These are phyloP conservation scores for Rynchops niger DNA, from an alignment of 2,113 vertebrate genomes.

Conservation along the genomic window DNA sequence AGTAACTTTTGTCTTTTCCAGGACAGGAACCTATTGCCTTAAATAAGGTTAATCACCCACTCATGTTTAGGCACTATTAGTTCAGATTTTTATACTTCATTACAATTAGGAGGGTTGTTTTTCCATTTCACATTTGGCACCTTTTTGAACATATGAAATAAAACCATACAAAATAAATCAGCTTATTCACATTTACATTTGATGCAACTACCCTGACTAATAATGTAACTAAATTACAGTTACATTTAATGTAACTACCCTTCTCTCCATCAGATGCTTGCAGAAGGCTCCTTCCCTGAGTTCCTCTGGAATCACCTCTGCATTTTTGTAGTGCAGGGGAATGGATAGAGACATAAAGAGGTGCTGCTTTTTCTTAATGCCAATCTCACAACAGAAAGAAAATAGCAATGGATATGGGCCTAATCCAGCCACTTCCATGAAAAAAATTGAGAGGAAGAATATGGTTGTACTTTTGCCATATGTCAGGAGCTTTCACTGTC, in stretches of 20 bases:
- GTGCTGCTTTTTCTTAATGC: neutral
- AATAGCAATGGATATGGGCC: neutral
- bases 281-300: neutral
- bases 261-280: neutral
- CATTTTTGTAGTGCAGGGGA: neutral
- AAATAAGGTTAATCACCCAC: neutral
- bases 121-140: neutral
- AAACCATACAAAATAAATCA: neutral
- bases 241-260: neutral
- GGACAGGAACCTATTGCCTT: neutral
- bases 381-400: neutral
- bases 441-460: neutral
- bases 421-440: neutral
- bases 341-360: neutral
- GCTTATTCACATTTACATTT: neutral
- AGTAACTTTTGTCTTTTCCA: neutral
- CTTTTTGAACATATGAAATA: neutral
- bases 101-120: neutral
- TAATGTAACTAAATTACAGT: no score
- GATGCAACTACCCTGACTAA: neutral
- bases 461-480: neutral
- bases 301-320: neutral
- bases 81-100: neutral
- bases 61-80: neutral
- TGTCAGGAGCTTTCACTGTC: neutral